Base-by-base conservation (phyloP, 2,888 invertebrate species). In the Trichopria drosophilae region DNA sequence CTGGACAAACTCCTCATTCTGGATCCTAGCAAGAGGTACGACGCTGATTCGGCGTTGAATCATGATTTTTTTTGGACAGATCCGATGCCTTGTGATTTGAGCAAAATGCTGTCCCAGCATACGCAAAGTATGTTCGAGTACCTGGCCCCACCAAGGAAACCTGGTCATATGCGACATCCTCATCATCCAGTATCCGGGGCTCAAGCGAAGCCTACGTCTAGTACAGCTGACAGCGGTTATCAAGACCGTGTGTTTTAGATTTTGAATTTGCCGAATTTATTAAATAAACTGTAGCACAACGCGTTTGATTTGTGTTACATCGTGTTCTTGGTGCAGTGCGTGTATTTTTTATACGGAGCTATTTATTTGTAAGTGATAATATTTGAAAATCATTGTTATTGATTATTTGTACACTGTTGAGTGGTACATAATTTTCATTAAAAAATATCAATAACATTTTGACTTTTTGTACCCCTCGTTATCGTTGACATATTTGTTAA, bases 61-160 rank as follows among this genome's bases (percentile, higher is more conserved):
- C 97, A 99, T 71, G 94, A 96, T 72, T 99, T 98, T 79, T 99
- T 99, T 79, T 99, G 95, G 94, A 90, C 90, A 4, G 94, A 96
- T 73, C 98, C 99, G 0, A 90, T 94, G 89, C 96, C 97, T 0
- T 87, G 88, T 68, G 93, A 93, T 70, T 79, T 93, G 24, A 88
- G 85, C 43, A 90, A 90, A 78, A 95, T 95, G 94, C 77, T 97
- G 58, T 92, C 91, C 0, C 91, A 92, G 66, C 89, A 90, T 79
- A 87, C 85, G 57, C 91, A 82, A 58, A 93, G 93, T 75, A 96
- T 96, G 95, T 97, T 96, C 73, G 96, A 97, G 73, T 96, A 90
- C 75, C 78, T 95, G 54, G 85, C 90, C 55, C 84, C 87, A 57
- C 84, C 93, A 47, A 66, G 93, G 67, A 68, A 92, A 67, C 80